Evolutionary conservation across 2,797 vertebrate species (phyloP), one percentile per base, ranked within the genome.

Genomic region (Micrastur ruficollis): DNA sequence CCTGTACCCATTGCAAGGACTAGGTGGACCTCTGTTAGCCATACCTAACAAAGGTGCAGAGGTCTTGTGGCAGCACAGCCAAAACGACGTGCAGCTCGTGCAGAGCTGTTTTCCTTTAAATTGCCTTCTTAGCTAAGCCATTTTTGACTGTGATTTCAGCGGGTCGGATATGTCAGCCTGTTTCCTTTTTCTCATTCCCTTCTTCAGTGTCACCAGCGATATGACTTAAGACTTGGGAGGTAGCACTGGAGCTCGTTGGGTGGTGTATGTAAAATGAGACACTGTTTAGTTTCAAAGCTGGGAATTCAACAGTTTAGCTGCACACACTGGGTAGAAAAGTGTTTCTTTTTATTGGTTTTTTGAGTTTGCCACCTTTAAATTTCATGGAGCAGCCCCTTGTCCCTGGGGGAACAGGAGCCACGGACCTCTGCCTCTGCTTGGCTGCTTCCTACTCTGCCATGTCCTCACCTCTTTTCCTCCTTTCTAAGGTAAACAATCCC

Each of bases 151-250:
- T 76, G 92, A 91, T 94, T 97, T 96, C 94, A 93, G 80, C 0
- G 1, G 56, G 34, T 71, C 22, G 12, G 90, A 84, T 56, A 94
- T 89, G 89, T 96, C 92, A 96, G 92, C 75, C 93, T 89, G 49
- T 95, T 95, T 96, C 92, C 93, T 96, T 93, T 94, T 93, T 89
- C 92, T 97, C 90, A 92, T 87, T 96, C 89, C 71, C 83, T 92
- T 95, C 89, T 87, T 63, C 90, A 68, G 86, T 23, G 1, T 93
- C 93, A 91, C 83, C 88, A 95, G 83, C 38, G 91, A 96, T 93
- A 90, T 93, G 91, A 96, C 86, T 96, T 95, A 55, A 95, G 90
- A 38, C 78, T 95, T 95, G 81, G 93, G 95, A 96, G 81, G 93
- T 20, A 92, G 94, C 74, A 9, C 73, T 55, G 86, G 67, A 56